A percentile compares a stretch with the other conserved stretches of the same genome.
These are phyloP conservation scores for Pholis gunnellus DNA, from an alignment of 2,113 vertebrate species.

Conservation along the genomic window DNA sequence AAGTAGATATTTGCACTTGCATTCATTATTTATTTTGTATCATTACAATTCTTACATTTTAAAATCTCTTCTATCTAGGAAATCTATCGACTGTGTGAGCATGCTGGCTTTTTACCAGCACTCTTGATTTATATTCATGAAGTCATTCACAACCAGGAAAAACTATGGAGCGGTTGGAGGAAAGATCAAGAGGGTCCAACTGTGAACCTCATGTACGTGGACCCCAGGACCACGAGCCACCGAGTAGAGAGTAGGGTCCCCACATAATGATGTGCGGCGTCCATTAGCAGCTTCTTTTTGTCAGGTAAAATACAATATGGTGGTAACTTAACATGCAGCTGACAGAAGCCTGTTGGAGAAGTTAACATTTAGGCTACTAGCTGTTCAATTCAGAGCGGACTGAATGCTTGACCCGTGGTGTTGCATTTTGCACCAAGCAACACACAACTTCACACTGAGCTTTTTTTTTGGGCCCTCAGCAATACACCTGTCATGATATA, in stretches of 20 bases:
- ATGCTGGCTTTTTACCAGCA: not conserved
- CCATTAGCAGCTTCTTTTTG: not conserved
- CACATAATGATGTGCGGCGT: not conserved
- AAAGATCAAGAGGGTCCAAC: conserved; percentile 7
- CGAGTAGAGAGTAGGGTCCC: not conserved
- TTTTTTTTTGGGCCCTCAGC: too few relatives aligned
- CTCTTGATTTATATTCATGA: conserved; percentile 4
- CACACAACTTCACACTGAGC: too few relatives aligned
- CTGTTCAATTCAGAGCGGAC: too few relatives aligned
- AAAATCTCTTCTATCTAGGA: conserved; percentile 21
- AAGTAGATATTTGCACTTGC: conserved; percentile 32
- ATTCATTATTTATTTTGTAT: conserved; percentile 41
- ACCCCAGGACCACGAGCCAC: not conserved
- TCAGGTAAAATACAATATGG: not conserved
- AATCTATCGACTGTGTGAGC: conserved; percentile 11
- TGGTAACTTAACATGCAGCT: not conserved
- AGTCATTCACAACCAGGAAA: conserved; percentile 1
- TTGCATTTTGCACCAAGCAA: too few relatives aligned
- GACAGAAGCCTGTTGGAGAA: not conserved
- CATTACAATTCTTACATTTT: conserved; percentile 22
- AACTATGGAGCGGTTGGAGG: conserved; percentile 3
- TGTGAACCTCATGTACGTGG: not conserved
- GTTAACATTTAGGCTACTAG: not conserved
- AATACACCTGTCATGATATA: too few relatives aligned
- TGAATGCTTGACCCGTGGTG: too few relatives aligned